A percentile compares a stretch with the other conserved stretches of the same genome.
Conservation (phyloP, 92 coral and sea anemone genomes). For the Parazoanthus darwini region DNA sequence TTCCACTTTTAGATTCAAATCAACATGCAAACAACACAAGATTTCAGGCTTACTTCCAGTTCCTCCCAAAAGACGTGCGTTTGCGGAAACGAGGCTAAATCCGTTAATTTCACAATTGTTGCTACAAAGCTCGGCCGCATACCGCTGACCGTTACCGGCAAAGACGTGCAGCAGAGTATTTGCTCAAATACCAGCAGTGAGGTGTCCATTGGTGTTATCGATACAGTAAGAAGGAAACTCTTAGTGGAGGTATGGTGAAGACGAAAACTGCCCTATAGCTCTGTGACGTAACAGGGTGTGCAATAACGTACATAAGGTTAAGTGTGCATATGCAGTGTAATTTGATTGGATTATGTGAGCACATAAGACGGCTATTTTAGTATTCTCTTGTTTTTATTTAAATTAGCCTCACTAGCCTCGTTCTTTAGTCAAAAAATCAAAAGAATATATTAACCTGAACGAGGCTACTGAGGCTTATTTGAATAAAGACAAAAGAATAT, state of each 20-base stretch:
- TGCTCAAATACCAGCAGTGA: slow-evolving; percentile 58
- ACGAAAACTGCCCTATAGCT: too few relatives aligned
- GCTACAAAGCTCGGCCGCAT: slow-evolving; percentile 81
- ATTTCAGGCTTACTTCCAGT: slow-evolving; percentile 60
- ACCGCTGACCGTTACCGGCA: slow-evolving; percentile 77
- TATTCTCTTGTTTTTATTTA: too few relatives aligned
- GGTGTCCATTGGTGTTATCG: slow-evolving; percentile 65
- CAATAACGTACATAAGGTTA: too few relatives aligned
- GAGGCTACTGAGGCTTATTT: too few relatives aligned
- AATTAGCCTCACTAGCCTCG: too few relatives aligned
- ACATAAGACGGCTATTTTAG: too few relatives aligned
- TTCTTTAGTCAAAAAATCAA: too few relatives aligned
- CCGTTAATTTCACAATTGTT: slow-evolving; percentile 73
- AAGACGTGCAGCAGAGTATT: slow-evolving; percentile 55
- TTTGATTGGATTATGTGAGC: too few relatives aligned
- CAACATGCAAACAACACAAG: slow-evolving; percentile 55
- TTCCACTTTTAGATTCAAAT: slow-evolving; percentile 65
- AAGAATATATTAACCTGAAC: too few relatives aligned
- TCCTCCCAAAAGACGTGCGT: slow-evolving; percentile 65
- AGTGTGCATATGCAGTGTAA: too few relatives aligned
- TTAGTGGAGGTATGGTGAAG: slow-evolving; percentile 76
- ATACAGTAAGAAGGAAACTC: slow-evolving; percentile 79
- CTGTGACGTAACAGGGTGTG: too few relatives aligned
- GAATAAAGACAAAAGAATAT: too few relatives aligned
- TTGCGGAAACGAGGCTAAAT: slow-evolving; percentile 88